Base-by-base conservation (phyloP, 2,797 vertebrate genomes). In the Clarias laeviceps region DNA sequence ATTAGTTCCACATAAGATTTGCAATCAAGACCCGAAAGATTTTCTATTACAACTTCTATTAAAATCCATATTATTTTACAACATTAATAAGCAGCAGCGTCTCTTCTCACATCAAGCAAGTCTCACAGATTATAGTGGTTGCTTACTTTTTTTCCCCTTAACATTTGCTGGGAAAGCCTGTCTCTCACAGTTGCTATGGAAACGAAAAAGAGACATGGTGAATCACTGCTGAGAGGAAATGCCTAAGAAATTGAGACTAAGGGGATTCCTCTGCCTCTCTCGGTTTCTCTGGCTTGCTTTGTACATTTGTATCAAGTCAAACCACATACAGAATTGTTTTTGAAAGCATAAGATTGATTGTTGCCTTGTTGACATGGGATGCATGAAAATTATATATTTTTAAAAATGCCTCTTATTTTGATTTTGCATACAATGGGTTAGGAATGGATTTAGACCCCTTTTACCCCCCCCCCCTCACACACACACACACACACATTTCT, bases 171-270 rank as follows among this genome's bases (percentile, higher is more conserved):
- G 87, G 82, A 85, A 88, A 85, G 88, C 80, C 84, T 66, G 76
- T 80, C 82, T 86, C 57, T 59, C 24, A 24, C 68, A 34, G 89
- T 90, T 87, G 57, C 87, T 83, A 88, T 88, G 69, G 85, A 88
- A 87, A 90, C 87, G 24, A 61, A 77, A 81, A n/a, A n/a, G 85
- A 57, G 68, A 56, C 70, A 54, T 20, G 62, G 85, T 80, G 87
- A 78, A 62, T 85, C 83, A 68, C 27, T 54, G 66, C 66, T 84
- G 61, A 59, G 57, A 61, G 82, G 83, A 87, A 76, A 87, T 64
- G 84, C 82, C 29, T 70, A 61, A 80, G 84, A 86, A 87, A 80
- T 79, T 76, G 56, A 86, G 68, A 70, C 68, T 66, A 57, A 61
- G 86, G 87, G 84, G 82, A 86, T 87, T 80, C 80, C 82, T 85